A percentile compares a stretch with the other conserved stretches of the same genome.
phyloP scores from a whole-genome alignment of 2,888 invertebrate genomes.

The Amphipoea lucens region DNA sequence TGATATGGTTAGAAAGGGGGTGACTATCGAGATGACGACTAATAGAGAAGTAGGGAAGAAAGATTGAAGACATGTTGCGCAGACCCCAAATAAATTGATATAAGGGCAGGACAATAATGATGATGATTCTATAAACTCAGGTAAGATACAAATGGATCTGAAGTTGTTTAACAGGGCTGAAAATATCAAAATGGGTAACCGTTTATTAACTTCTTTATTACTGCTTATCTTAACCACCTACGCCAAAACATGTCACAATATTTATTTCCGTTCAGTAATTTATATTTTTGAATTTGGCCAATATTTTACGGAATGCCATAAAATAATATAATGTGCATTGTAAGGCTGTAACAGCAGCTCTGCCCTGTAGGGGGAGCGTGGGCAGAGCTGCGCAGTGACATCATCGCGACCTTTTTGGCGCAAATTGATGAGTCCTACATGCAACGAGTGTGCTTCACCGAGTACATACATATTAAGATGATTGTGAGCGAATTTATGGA shows the following conservation, averaged over 20 bases:
- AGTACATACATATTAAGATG: slow-evolving; percentile 39
- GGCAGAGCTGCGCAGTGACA: slow-evolving; percentile 45
- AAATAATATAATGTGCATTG: slow-evolving; percentile 55
- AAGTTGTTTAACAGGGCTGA: neutral
- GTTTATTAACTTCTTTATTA: slow-evolving; percentile 8
- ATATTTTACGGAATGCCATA: slow-evolving; percentile 53
- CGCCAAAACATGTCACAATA: slow-evolving; percentile 14
- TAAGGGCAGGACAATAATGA: too few species aligned
- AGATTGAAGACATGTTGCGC: too few species aligned
- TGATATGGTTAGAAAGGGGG: too few species aligned
- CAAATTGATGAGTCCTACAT: slow-evolving; percentile 53
- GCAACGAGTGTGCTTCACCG: slow-evolving; percentile 34
- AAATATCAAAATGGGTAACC: neutral
- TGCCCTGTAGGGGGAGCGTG: slow-evolving; percentile 48
- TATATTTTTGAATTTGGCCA: slow-evolving; percentile 40
- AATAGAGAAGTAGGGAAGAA: too few species aligned
- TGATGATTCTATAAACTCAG: neutral
- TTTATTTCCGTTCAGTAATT: slow-evolving; percentile 27
- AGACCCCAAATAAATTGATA: too few species aligned
- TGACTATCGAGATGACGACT: too few species aligned
- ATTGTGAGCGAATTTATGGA: slow-evolving; percentile 48
- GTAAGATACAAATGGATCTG: neutral
- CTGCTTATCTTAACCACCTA: slow-evolving; percentile 19
- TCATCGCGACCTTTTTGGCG: slow-evolving; percentile 57
- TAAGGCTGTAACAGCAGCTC: slow-evolving; percentile 37